Evolutionary conservation across 2,888 invertebrate genomes (phyloP), one percentile per base, ranked within the genome.

Genomic region (Lydus trimaculatus): DNA sequence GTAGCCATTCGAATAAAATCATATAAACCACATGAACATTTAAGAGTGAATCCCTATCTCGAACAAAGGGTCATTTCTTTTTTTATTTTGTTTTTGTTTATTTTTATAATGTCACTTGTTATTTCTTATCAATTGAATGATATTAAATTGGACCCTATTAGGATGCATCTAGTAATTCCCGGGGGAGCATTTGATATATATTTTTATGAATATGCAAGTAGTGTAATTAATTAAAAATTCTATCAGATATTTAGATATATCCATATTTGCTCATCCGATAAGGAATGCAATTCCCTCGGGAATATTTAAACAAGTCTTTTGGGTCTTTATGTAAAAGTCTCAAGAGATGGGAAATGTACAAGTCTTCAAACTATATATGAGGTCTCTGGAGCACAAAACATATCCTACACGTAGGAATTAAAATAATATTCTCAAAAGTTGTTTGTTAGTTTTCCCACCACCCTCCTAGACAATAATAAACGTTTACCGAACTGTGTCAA

Each of bases 301-400:
- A 80, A 82, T 83, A 79, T 82, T 81, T 78, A 81, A 84, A 83
- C 81, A 83, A 83, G 81, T 84, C 84, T 81, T 82, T 77, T 75
- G 84, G 84, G 83, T 82, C 75, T 79, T 78, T 74, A 75, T 69
- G 75, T 63, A 76, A 79, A 77, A 77, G 73, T 80, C 84, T 83
- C 83, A 68, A 67, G 82, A 82, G 83, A 71, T 63, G 52, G 65
- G 13, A 52, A 74, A 75, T 75, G 72, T 72, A 72, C 66, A 25
- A 52, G 52, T 79, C 78, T 77, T 78, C 77, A 75, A 76, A 78
- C 76, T 72, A 20, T 20, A 48, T 13, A 48, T 13, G 0, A 13
- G 63, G 78, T 78, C 81, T 79, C 80, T 61, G 63, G 79, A 78
- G 81, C 73, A 74, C 73, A 59, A 48, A 68, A 71, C 72, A 73